phyloP scores from a whole-genome alignment of 2,797 vertebrate species.

The Rhynchotus rufescens region DNA sequence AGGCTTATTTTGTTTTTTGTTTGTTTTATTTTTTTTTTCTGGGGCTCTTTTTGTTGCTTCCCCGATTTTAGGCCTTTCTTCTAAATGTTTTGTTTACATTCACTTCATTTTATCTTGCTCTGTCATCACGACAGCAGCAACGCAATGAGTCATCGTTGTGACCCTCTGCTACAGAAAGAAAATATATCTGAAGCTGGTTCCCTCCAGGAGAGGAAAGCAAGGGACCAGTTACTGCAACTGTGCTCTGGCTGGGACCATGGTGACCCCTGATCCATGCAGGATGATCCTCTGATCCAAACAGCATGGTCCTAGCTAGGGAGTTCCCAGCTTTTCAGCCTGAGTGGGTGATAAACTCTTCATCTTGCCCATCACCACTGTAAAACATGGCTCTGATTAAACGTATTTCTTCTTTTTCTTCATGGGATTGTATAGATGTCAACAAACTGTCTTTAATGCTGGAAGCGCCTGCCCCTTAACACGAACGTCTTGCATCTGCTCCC shows the following conservation, averaged over 20 bases:
- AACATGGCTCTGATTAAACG: neutral
- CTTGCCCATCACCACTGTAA: neutral
- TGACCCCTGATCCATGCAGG: rapidly evolving
- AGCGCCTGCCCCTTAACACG: neutral
- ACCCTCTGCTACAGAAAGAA: neutral
- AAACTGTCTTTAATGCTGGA: neutral
- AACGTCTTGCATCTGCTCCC: neutral
- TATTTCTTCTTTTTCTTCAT: neutral
- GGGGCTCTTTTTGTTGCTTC: neutral
- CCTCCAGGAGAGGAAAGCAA: neutral
- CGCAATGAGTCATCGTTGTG: neutral
- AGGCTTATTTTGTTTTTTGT: neutral
- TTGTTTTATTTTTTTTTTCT: neutral
- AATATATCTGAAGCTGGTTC: neutral
- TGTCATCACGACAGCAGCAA: neutral
- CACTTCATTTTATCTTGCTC: neutral
- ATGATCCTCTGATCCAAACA: neutral
- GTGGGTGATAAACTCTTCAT: neutral
- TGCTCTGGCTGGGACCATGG: neutral
- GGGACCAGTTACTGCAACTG: rapidly evolving
- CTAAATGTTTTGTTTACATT: neutral
- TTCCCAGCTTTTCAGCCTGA: neutral
- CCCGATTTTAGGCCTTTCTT: neutral
- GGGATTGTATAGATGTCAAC: neutral
- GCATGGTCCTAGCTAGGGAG: rapidly evolving